Base-by-base conservation (phyloP, 2,888 invertebrate genomes). In the Euzophera pinguis region DNA sequence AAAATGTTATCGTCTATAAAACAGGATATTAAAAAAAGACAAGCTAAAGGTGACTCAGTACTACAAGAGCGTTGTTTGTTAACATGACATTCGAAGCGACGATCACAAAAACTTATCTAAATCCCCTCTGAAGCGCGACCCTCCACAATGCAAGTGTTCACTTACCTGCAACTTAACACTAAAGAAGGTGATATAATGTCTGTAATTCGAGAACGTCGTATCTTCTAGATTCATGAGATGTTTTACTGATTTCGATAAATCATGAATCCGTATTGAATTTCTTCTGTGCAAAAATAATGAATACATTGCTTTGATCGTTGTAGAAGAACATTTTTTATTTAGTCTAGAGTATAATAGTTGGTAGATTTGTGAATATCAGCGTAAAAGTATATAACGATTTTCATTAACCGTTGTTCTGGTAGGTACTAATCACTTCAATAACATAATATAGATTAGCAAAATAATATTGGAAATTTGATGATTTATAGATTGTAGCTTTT, bases 231-330 rank as follows among this genome's bases (percentile, higher is more conserved):
- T 49, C 50, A 56, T 71, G 76, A 82, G 79, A 81, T 78, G 79
- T 82, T 81, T 75, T 74, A 82, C 81, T 78, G 81, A 84, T 85
- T 84, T 81, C 84, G 82, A 88, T 90, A 89, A 88, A 89, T 89
- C 86, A 84, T 78, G 81, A 86, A 82, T 75, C 80, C 83, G 83
- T 81, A 78, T 88, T 86, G 81, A 80, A 84, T 88, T 84, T 81
- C 87, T 73, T 76, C 76, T 76, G 78, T 76, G 76, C 74, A 71
- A 71, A 37, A 12, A 48, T 16, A n/a, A n/a, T 37, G 42, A 27
- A 5, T n/a, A n/a, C 22, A 5, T 22, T 22, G 22, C 22, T 22
- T 22, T 42, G n/a, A 0, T 42, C 27, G 12, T 42, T 27, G 22
- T 42, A 22, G 12, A 22, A 2, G 1, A 22, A 22, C 17, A 22